These are phyloP conservation scores for Pocillopora damicornis DNA, from an alignment of 64 coral and sea anemone genomes.

Conservation along the genomic window DNA sequence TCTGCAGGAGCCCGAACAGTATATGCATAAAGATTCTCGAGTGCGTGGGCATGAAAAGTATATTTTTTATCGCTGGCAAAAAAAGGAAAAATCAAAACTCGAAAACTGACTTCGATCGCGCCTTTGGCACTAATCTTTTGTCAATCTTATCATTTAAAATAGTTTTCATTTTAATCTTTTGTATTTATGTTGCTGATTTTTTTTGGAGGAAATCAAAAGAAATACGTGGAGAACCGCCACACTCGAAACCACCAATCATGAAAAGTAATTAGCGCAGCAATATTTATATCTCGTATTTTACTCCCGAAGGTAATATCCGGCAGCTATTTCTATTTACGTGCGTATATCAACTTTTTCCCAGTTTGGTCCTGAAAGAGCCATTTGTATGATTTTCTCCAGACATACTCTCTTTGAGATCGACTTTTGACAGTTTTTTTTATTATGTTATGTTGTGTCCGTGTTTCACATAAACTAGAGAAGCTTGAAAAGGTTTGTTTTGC, in stretches of 20 bases:
- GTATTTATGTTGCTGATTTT: conserved; percentile 7
- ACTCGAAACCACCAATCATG: conserved; percentile 12
- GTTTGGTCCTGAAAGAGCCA: background rate
- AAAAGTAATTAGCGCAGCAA: conserved; percentile 28
- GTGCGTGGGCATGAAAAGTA: conserved; percentile 1
- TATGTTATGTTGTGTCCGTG: background rate
- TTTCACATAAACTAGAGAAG: background rate
- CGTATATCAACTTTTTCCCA: background rate
- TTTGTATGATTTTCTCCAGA: background rate
- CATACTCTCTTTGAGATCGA: background rate
- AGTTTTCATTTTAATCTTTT: conserved; percentile 6
- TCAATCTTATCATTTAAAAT: conserved; percentile 21
- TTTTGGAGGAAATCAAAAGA: background rate
- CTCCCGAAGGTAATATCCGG: conserved; percentile 8
- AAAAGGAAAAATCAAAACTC: background rate
- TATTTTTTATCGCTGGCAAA: background rate
- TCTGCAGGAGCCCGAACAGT: background rate
- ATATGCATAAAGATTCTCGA: background rate
- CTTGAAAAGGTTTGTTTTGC: background rate
- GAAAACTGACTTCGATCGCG: background rate
- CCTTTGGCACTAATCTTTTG: conserved; percentile 8
- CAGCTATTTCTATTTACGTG: background rate
- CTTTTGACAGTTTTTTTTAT: background rate
- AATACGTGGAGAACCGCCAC: background rate
- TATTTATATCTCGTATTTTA: conserved; percentile 43